Evolutionary conservation across 2,797 vertebrate species (phyloP), one percentile per base, ranked within the genome.

Genomic region (Otolemur crassicaudatus): DNA sequence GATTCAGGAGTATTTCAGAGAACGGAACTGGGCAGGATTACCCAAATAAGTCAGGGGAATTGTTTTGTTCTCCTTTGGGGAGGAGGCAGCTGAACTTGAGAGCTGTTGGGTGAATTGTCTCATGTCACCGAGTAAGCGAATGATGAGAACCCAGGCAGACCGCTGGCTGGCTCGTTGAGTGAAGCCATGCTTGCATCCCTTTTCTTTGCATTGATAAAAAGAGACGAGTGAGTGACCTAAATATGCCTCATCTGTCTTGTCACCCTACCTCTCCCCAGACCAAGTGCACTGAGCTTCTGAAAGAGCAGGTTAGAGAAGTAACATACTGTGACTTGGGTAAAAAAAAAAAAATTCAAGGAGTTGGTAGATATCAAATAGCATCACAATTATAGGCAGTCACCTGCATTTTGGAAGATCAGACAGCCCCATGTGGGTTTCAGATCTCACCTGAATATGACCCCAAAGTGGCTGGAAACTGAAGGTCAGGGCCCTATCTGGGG

Each of bases 161-260:
- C 1, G 1, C 37, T 8, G 5, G 76, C 40, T 17, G 0, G 2
- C 29, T 13, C 13, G 8, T 49, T 2, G 23, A 25, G 27, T 2
- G 58, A 14, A 56, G 40, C 43, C 70, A 34, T 19, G 13, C 58
- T 22, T 75, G 16, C 17, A 2, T 70, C 49, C 56, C 34, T 34
- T 69, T 27, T 27, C 56, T 53, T 16, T 13, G 4, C 11, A 23
- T 37, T 85, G 73, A 60, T 81, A 53, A 86, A 67, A 92, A 88
- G 23, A 86, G 53, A 29, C 9, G 40, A 31, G 12, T 16, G 9
- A 76, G 23, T 58, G 56, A 76, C 84, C 86, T 23, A 58, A 91
- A 86, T 72, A 31, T 25, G 37, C 16, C 72, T 76, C 61, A 8
- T 43, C 81, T 70, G 56, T 60, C 43, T 22, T 61, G 58, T 91